Base-by-base conservation (phyloP, 2,888 invertebrate genomes). In the Thereva unica region DNA sequence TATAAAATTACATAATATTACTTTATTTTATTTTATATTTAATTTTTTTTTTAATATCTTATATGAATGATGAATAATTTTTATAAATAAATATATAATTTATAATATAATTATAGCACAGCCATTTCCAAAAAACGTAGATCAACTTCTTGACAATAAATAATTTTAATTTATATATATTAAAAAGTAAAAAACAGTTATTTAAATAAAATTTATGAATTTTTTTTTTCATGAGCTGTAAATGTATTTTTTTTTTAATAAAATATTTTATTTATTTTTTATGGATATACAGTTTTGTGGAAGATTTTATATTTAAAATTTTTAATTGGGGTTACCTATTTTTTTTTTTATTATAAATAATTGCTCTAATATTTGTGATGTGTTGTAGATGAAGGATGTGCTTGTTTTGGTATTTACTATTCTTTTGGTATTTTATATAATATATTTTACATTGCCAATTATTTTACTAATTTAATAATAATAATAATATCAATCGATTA, bases 101-200 rank as follows among this genome's bases (percentile, higher is more conserved):
- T n/a, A n/a, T n/a, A 76, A 23, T 23, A 23, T 23, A 23, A 23
- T 23, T 73, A 74, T 77, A 86, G 87, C 85, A 84, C 87, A 88
- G 89, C 88, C 89, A 89, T 89, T 89, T 90, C 89, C 89, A 89
- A 89, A 89, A 90, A 92, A 92, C 91, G 91, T 91, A 90, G 91
- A 92, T 92, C 92, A 92, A 92, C 92, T 93, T 92, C 92, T 92
- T 91, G 90, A 91, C 76, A 78, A 78, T 78, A 78, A 64, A 45
- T 10, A 53, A 53, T 53, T 44, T 8, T 8, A 61, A 66, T 61
- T 53, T 68, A 69, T 67, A 64, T 64, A 64, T 67, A 67, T 68
- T 68, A 54, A 68, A 53, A 57, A 69, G 52, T 52, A 64, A 63
- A 23, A 23, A 23, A 61, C 38, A 45, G 37, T 56, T 59, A 56